Conservation (phyloP, 1,140 invertebrate genomes). For the Halyomorpha halys region DNA sequence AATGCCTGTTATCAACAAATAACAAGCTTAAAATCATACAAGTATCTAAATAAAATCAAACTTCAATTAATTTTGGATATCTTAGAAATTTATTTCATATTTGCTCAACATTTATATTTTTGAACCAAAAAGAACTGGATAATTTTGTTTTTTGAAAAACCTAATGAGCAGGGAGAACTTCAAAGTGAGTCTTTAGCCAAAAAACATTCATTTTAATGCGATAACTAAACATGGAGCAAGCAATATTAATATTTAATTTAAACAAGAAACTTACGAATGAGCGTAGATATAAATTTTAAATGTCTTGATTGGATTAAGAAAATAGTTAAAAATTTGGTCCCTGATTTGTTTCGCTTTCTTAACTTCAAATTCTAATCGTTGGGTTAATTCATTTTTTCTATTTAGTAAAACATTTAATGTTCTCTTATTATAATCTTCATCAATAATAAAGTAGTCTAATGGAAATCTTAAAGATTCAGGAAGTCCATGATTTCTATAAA, state of each 20-base stretch:
- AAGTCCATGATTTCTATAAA: constrained; percentile 13
- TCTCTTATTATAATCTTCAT: constrained; percentile 3
- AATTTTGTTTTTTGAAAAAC: too few species aligned
- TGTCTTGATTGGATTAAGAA: constrained; percentile 14
- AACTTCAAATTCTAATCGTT: background rate
- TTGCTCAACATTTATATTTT: too few species aligned
- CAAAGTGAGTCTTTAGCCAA: too few species aligned
- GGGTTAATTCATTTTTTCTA: background rate
- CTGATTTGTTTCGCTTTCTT: constrained; percentile 4
- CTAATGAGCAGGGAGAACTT: too few species aligned
- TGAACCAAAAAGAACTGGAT: too few species aligned
- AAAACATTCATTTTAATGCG: too few species aligned
- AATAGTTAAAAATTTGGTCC: constrained; percentile 19
- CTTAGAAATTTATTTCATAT: too few species aligned
- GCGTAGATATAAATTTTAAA: constrained; percentile 2
- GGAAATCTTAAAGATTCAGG: constrained; percentile 3
- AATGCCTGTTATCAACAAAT: too few species aligned
- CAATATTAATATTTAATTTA: too few species aligned
- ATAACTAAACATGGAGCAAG: too few species aligned
- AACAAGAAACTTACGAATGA: background rate
- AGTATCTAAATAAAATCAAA: too few species aligned
- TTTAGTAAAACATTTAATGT: background rate
- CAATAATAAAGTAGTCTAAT: background rate
- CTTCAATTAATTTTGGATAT: background rate
- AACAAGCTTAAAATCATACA: too few species aligned